phyloP scores from a whole-genome alignment of 2,113 vertebrate genomes.

The Ursus arctos region DNA sequence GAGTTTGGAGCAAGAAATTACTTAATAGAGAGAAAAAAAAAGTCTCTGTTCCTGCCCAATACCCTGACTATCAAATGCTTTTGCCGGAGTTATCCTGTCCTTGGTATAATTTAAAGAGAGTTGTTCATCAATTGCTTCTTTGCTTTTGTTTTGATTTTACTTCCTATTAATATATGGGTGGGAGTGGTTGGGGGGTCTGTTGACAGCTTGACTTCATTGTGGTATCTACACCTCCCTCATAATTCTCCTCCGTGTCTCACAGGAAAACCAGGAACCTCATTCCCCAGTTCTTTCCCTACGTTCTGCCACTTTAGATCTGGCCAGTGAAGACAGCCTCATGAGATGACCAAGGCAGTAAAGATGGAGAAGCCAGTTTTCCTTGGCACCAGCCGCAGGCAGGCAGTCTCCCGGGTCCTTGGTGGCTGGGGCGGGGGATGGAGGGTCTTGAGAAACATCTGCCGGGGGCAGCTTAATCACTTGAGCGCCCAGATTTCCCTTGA shows the following conservation, averaged over 20 bases:
- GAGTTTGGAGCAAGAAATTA: constrained; percentile 40
- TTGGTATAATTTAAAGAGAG: neutral
- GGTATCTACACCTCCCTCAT: rapidly evolving
- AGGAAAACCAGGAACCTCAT: neutral
- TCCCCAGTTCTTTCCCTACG: neutral
- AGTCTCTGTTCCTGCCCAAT: neutral
- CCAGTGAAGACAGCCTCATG: neutral
- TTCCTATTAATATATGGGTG: neutral
- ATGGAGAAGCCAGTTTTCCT: neutral
- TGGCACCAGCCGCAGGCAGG: neutral
- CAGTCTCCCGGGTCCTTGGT: neutral
- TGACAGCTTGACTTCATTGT: neutral
- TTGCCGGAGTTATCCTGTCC: neutral
- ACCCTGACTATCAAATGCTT: neutral
- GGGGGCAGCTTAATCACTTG: neutral
- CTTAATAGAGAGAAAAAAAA: neutral
- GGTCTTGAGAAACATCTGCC: neutral
- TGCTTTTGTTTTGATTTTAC: neutral
- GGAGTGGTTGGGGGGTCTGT: neutral
- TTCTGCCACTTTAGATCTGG: neutral
- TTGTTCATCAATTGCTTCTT: neutral
- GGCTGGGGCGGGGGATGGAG: neutral
- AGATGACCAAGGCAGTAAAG: too few species aligned
- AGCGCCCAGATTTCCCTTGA: neutral
- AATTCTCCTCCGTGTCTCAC: neutral